These are phyloP conservation scores for Agrilus cyanescens DNA, from an alignment of 2,888 invertebrate genomes.

Conservation along the genomic window DNA sequence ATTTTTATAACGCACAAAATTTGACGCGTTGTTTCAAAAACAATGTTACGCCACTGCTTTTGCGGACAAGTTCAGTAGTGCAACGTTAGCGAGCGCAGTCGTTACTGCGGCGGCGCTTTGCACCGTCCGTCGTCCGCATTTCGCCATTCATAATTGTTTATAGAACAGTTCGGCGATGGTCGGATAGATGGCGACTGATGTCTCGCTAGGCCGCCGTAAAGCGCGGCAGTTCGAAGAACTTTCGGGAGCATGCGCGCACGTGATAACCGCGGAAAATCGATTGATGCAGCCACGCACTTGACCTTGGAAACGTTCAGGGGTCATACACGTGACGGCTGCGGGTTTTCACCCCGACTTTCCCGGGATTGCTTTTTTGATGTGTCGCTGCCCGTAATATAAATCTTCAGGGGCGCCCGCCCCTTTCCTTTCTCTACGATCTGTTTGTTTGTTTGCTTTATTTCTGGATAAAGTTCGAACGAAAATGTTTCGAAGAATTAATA, in stretches of 20 bases:
- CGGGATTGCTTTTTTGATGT: slow-evolving; percentile 14
- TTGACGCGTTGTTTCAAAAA: no score
- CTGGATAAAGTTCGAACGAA: no score
- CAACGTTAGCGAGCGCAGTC: no score
- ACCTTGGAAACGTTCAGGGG: slow-evolving; percentile 29
- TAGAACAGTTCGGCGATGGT: slow-evolving; percentile 1
- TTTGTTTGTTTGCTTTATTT: no score
- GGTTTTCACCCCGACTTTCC: slow-evolving; percentile 29
- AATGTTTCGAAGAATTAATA: no score
- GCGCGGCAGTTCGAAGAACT: no score
- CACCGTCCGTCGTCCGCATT: background rate
- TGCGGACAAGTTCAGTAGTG: no score
- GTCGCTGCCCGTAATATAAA: background rate
- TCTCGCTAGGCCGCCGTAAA: slow-evolving; percentile 6
- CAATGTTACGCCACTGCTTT: no score
- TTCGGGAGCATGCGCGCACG: background rate
- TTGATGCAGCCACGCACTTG: slow-evolving; percentile 35
- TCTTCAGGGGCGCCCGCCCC: no score
- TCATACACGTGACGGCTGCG: slow-evolving; percentile 24
- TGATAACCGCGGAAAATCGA: slow-evolving; percentile 16
- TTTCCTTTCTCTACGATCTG: no score
- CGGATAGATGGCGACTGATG: background rate
- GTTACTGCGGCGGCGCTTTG: background rate
- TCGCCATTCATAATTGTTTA: slow-evolving; percentile 1
- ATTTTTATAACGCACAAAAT: no score